phyloP scores from a whole-genome alignment of 1,140 invertebrate species.

The Diorhabda sublineata region DNA sequence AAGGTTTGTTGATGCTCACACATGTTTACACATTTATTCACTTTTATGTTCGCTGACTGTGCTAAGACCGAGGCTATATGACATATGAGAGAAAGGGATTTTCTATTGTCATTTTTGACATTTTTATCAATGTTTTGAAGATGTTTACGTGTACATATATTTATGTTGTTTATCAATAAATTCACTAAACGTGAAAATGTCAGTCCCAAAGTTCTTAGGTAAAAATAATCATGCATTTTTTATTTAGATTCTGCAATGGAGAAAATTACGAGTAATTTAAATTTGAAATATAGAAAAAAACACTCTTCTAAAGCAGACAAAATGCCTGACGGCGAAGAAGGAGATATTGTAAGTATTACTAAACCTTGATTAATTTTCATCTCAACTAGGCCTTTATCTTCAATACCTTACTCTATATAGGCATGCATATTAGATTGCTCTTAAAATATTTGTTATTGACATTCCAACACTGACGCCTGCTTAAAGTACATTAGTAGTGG shows the following conservation, averaged over 20 bases:
- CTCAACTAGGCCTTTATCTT: not conserved
- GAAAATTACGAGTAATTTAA: slow-evolving; percentile 7
- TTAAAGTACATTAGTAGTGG: not conserved
- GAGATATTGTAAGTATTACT: slow-evolving; percentile 13
- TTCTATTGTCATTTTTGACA: too few relatives aligned
- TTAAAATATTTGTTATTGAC: not conserved
- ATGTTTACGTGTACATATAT: too few relatives aligned
- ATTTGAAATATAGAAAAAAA: slow-evolving; percentile 16
- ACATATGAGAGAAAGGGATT: too few relatives aligned
- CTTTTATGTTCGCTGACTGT: too few relatives aligned
- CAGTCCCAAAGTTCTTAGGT: too few relatives aligned
- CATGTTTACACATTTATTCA: too few relatives aligned
- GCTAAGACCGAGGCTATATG: too few relatives aligned
- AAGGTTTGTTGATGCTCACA: too few relatives aligned
- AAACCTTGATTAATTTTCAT: not conserved
- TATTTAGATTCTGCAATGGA: slow-evolving; percentile 19
- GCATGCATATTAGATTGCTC: not conserved
- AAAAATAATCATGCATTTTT: slow-evolving; percentile 14
- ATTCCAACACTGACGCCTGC: not conserved
- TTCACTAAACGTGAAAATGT: too few relatives aligned
- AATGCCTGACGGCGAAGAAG: slow-evolving; percentile 7
- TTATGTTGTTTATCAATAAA: too few relatives aligned
- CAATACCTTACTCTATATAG: not conserved
- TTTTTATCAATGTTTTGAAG: too few relatives aligned
- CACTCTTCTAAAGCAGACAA: not conserved